Percentiles rank a stretch among this genome's conserved stretches.
Conservation (phyloP, 1,140 invertebrate genomes). For the Caenorhabditis brenneri region DNA sequence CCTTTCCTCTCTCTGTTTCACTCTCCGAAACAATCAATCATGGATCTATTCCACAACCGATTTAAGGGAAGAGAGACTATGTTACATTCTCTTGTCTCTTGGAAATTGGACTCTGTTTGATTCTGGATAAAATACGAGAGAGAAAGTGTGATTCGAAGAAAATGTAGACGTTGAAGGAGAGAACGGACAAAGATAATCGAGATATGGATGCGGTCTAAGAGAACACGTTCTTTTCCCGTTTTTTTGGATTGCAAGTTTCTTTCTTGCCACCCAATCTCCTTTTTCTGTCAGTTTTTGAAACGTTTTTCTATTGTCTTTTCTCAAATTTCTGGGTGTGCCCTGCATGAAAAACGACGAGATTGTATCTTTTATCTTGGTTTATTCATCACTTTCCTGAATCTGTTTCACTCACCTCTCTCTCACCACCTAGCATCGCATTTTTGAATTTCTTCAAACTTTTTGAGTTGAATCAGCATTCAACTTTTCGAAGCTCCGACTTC, state of each 20-base stretch:
- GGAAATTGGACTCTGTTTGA: not conserved
- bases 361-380: conserved; percentile 6
- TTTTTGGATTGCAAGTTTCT: conserved; percentile 2
- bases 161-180: not conserved
- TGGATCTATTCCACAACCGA: not conserved
- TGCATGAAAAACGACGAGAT: not conserved
- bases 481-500: too few species aligned
- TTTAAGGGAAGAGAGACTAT: not conserved
- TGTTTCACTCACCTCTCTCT: not conserved
- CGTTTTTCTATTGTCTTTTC: not conserved
- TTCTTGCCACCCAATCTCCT: not conserved
- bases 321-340: conserved; percentile 14
- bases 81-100: not conserved
- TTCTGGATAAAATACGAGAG: not conserved
- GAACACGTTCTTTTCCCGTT: conserved; percentile 13
- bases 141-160: not conserved
- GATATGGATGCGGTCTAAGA: not conserved
- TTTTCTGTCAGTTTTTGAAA: not conserved
- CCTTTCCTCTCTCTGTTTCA: not conserved
- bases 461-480: too few species aligned
- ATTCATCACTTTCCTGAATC: not conserved
- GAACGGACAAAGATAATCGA: not conserved
- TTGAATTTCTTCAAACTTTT: not conserved
- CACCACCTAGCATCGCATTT: not conserved
- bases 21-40: conserved; percentile 23